Conservation (phyloP, 1,140 invertebrate species). For the Tetramorium alpestre region DNA sequence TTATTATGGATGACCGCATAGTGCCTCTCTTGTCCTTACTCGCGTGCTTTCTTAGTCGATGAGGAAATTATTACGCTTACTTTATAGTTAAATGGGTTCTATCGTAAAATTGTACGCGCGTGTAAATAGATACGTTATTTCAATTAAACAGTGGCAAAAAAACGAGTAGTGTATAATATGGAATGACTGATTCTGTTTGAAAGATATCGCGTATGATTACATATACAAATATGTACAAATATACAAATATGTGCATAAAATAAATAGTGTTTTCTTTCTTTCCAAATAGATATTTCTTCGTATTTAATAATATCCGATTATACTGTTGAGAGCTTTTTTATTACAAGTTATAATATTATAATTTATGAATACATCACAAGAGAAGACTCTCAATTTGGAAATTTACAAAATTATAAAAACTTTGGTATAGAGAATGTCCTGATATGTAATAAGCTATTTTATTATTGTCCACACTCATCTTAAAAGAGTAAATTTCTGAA, state of each 20-base stretch:
- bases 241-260: background rate
- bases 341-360: background rate
- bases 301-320: background rate
- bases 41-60: constrained; percentile 3
- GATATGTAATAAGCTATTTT: no score
- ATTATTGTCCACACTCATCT: no score
- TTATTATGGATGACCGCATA: constrained; percentile 5
- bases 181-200: background rate
- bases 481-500: background rate
- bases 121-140: constrained; percentile 26
- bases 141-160: background rate
- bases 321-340: background rate
- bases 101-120: background rate
- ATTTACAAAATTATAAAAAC: no score
- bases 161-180: background rate
- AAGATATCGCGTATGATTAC: background rate
- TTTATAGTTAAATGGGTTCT: background rate
- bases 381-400: no score
- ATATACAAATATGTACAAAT: background rate
- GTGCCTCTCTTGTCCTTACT: background rate
- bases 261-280: background rate
- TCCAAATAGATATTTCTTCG: background rate
- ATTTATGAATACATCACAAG: background rate
- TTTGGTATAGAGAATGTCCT: no score
- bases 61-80: constrained; percentile 65